Conservation (phyloP, 2,113 vertebrate species). For the Orycteropus afer region DNA sequence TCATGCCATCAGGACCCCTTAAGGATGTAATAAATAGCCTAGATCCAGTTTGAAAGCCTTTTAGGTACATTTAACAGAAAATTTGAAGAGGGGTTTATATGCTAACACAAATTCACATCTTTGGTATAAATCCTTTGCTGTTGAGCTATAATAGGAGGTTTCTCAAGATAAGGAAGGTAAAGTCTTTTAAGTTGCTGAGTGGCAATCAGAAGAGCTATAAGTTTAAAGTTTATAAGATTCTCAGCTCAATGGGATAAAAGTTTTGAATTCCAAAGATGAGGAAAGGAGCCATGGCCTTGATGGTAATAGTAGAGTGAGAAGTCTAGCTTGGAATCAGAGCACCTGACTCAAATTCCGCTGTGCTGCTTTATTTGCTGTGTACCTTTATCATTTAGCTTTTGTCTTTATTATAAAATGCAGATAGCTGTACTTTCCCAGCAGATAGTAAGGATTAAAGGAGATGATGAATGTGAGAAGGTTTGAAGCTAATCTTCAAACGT, state of each 20-base stretch:
- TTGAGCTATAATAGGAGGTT: neutral
- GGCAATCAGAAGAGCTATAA: neutral
- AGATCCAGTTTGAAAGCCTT: conserved; percentile 28
- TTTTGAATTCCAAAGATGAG: neutral
- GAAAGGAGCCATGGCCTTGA: neutral
- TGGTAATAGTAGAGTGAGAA: neutral
- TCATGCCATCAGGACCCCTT: neutral
- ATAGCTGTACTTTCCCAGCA: neutral
- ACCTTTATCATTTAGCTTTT: neutral
- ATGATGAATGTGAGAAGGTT: neutral
- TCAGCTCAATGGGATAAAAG: neutral
- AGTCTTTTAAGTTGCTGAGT: neutral
- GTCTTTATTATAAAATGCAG: neutral
- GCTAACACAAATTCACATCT: neutral
- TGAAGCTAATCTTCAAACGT: neutral
- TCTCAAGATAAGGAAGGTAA: neutral
- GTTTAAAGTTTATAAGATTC: neutral
- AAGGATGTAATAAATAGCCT: neutral
- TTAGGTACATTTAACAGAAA: conserved; percentile 29
- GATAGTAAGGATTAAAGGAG: neutral
- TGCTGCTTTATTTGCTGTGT: neutral
- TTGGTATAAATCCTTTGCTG: neutral
- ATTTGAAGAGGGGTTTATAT: neutral
- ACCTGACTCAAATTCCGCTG: neutral
- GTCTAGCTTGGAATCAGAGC: neutral